Conservation (phyloP, 2,113 vertebrate species). For the Ranitomeya variabilis region DNA sequence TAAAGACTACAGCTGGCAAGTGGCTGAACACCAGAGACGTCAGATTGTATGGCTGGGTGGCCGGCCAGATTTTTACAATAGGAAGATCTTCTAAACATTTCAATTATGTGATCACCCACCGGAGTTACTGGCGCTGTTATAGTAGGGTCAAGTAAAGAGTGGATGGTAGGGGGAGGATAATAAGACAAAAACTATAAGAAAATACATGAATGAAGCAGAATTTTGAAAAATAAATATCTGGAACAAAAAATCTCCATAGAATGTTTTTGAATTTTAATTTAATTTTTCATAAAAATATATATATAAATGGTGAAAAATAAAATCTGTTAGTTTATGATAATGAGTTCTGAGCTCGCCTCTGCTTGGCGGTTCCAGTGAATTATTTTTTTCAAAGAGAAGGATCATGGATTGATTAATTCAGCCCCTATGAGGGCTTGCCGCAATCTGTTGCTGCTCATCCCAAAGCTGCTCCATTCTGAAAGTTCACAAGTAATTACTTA, state of each 20-base stretch:
- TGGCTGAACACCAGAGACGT: constrained; percentile 40
- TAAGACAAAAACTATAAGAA: not conserved
- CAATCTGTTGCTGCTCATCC: constrained; percentile 25
- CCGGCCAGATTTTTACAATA: constrained; percentile 15
- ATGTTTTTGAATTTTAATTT: too few species aligned
- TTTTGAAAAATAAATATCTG: too few species aligned
- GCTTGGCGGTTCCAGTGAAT: not conserved
- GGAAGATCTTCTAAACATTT: constrained; percentile 6
- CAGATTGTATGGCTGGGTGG: constrained; percentile 16
- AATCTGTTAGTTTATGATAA: not conserved
- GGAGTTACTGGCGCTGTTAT: not conserved
- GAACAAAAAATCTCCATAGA: too few species aligned
- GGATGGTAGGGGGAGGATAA: not conserved
- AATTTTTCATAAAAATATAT: too few species aligned
- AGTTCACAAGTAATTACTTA: constrained; percentile 2
- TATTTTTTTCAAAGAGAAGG: not conserved
- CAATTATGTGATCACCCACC: not conserved
- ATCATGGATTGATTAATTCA: constrained; percentile 18
- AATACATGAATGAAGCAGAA: too few species aligned
- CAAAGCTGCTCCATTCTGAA: not conserved
- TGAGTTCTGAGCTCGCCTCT: not conserved
- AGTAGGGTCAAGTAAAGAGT: not conserved
- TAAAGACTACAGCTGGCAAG: constrained; percentile 45
- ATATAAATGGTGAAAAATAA: not conserved
- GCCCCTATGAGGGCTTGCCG: not conserved